Percentiles rank a stretch among this genome's conserved stretches.
Conservation (phyloP, 2,888 invertebrate species). For the Anthoptus insignis region DNA sequence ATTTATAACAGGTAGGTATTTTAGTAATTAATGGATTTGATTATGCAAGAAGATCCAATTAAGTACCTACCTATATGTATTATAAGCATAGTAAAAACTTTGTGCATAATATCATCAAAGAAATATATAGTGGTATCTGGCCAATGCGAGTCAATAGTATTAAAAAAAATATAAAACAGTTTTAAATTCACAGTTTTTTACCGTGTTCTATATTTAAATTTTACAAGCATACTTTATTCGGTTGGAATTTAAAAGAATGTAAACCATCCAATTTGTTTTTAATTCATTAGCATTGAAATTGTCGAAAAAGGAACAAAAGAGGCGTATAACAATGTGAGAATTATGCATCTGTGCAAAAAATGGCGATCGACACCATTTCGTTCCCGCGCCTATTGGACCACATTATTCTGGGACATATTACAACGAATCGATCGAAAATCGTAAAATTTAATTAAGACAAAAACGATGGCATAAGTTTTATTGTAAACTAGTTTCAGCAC, state of each 20-base stretch:
- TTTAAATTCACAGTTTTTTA: too few relatives aligned
- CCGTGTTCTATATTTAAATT: constrained; percentile 12
- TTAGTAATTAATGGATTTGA: too few relatives aligned
- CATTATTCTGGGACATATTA: constrained; percentile 28
- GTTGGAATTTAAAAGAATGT: constrained; percentile 12
- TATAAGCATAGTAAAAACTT: too few relatives aligned
- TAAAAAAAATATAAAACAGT: too few relatives aligned
- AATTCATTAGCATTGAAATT: constrained; percentile 30
- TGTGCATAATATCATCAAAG: too few relatives aligned
- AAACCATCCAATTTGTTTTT: constrained; percentile 22
- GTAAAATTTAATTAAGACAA: constrained; percentile 27
- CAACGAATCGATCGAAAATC: constrained; percentile 21
- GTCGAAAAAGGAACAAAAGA: constrained; percentile 18
- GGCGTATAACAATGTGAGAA: constrained; percentile 23
- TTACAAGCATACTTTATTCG: constrained; percentile 15
- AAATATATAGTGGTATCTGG: too few relatives aligned
- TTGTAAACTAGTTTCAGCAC: not conserved
- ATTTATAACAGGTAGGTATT: too few relatives aligned
- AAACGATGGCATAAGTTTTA: constrained; percentile 3
- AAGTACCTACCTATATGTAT: too few relatives aligned
- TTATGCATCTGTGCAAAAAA: constrained; percentile 34
- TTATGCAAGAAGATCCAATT: too few relatives aligned
- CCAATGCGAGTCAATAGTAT: too few relatives aligned
- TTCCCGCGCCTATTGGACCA: constrained; percentile 2
- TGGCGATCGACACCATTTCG: constrained; percentile 24